Conservation (phyloP, 2,113 vertebrate genomes). For the Muscicapa adusta region DNA sequence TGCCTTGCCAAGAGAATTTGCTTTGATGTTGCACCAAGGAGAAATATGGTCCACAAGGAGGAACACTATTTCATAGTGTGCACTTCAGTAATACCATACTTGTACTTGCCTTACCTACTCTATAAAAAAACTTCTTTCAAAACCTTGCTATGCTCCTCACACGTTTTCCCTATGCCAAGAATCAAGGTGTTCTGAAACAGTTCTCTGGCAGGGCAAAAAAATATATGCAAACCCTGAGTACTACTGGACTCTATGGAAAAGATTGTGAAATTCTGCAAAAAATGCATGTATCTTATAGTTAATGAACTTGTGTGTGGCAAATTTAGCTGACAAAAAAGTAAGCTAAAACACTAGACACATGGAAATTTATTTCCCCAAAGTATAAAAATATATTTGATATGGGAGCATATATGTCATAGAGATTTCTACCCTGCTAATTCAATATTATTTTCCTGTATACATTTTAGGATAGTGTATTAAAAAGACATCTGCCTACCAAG, state of each 20-base stretch:
- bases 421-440: neutral
- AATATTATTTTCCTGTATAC: neutral
- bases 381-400: neutral
- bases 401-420: neutral
- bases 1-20: neutral
- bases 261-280: neutral
- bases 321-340: neutral
- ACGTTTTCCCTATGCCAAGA: neutral
- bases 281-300: neutral
- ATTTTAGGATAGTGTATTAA: neutral
- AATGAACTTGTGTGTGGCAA: neutral
- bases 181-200: neutral
- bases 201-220: neutral
- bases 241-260: neutral
- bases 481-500: neutral
- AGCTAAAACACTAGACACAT: neutral
- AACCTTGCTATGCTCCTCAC: neutral
- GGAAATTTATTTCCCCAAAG: neutral
- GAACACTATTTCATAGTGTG: neutral
- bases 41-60: neutral
- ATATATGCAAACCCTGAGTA: neutral
- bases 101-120: neutral
- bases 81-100: neutral
- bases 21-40: neutral
- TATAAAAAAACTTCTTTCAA: neutral